Evolutionary conservation across 2,113 vertebrate species (phyloP).

Genomic region (Cettia cetti): DNA sequence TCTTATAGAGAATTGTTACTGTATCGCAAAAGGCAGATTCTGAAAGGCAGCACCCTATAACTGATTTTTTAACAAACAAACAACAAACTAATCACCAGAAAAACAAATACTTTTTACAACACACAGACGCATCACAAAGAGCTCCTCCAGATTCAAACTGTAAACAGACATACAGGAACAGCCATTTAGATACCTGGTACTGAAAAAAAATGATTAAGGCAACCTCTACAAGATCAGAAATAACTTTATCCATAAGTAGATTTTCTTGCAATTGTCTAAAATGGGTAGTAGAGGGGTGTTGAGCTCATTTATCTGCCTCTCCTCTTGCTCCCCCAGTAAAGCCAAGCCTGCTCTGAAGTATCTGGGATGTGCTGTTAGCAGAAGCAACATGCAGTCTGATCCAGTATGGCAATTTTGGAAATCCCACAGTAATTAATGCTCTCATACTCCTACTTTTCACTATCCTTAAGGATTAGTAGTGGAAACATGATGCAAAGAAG

Average conservation of each 20-base stretch:
- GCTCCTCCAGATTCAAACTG: neutral
- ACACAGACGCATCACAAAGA: neutral
- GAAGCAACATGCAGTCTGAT: neutral
- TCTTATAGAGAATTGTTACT: neutral
- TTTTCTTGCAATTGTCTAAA: neutral
- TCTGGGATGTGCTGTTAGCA: neutral
- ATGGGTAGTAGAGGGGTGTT: neutral
- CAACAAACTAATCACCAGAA: neutral
- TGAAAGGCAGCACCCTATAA: neutral
- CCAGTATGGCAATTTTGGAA: neutral
- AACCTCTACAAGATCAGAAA: neutral
- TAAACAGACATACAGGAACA: neutral
- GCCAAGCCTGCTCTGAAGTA: neutral
- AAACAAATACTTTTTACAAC: neutral
- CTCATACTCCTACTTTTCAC: neutral
- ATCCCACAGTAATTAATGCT: neutral
- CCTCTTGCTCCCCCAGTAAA: neutral
- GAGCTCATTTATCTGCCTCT: neutral
- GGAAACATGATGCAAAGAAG: neutral
- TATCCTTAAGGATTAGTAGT: slow-evolving; percentile 4
- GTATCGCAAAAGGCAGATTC: neutral
- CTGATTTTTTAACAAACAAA: neutral
- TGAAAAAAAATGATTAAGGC: neutral
- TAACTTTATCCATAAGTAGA: neutral
- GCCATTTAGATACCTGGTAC: neutral